phyloP scores from a whole-genome alignment of 2,797 vertebrate species.

The Leuciscus waleckii region DNA sequence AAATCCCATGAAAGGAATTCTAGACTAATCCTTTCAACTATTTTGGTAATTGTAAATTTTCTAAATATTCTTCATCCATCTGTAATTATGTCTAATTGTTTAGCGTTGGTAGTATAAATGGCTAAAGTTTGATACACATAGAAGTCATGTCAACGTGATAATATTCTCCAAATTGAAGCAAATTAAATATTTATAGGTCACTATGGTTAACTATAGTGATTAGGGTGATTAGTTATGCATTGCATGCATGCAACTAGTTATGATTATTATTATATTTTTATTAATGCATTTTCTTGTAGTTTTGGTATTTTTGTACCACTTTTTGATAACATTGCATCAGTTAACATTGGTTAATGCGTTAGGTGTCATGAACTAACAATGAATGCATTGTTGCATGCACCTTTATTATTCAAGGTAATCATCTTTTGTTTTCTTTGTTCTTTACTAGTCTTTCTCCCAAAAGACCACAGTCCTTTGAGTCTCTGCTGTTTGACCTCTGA shows the following conservation, averaged over 20 bases:
- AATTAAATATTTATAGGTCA: not conserved
- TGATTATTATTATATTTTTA: not conserved
- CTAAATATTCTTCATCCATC: constrained; percentile 54
- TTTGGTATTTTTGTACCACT: not conserved
- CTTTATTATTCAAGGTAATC: not conserved
- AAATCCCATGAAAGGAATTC: not conserved
- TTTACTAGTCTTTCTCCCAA: constrained; percentile 25
- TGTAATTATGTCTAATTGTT: constrained; percentile 69
- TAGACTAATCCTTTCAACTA: not conserved
- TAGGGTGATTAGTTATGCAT: not conserved
- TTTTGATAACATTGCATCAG: not conserved
- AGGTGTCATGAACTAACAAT: not conserved
- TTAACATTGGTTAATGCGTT: not conserved
- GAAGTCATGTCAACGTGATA: constrained; percentile 29
- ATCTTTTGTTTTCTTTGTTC: constrained; percentile 19
- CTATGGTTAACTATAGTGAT: not conserved
- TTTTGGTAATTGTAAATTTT: not conserved
- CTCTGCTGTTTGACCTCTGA: constrained; percentile 54
- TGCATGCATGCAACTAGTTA: not conserved
- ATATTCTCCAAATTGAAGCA: not conserved
- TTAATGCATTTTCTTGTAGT: not conserved
- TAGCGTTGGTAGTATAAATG: constrained; percentile 58
- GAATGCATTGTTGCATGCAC: not conserved
- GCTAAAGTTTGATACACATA: constrained; percentile 58
- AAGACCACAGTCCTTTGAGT: constrained; percentile 22